A percentile compares a stretch with the other conserved stretches of the same genome.
Conservation (phyloP, 2,888 invertebrate genomes). For the Pammene fasciana region DNA sequence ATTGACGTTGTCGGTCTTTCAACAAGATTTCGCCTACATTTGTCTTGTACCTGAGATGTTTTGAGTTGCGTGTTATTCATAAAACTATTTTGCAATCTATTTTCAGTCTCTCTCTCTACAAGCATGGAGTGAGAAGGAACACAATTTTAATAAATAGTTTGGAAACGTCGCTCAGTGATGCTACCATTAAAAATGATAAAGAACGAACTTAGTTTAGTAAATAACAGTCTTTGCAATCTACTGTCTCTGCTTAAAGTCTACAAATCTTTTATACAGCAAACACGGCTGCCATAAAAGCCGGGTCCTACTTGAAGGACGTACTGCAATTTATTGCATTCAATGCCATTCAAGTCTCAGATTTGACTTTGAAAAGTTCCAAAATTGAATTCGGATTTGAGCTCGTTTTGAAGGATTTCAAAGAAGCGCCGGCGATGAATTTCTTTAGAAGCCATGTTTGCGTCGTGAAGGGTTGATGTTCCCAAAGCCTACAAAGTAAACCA, state of each 20-base stretch:
- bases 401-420: constrained; percentile 23
- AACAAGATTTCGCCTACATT: no score
- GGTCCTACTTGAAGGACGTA: constrained; percentile 65
- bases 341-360: constrained; percentile 24
- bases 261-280: constrained; percentile 34
- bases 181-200: neutral
- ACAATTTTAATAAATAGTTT: no score
- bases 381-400: constrained; percentile 29
- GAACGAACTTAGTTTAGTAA: neutral
- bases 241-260: neutral
- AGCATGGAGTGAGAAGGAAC: no score
- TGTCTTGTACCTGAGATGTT: no score
- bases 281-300: constrained; percentile 56
- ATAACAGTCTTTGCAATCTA: neutral
- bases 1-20: no score
- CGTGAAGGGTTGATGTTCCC: neutral
- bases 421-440: constrained; percentile 15
- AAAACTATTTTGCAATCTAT: no score
- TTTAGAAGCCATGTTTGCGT: constrained; percentile 25
- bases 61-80: no score
- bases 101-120: no score
- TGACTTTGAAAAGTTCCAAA: constrained; percentile 28
- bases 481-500: neutral
- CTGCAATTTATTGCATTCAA: constrained; percentile 71
- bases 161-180: neutral